A percentile compares a stretch with the other conserved stretches of the same genome.
Evolutionary conservation across 2,113 vertebrate species (phyloP).

Genomic region (Saguinus imperator): DNA sequence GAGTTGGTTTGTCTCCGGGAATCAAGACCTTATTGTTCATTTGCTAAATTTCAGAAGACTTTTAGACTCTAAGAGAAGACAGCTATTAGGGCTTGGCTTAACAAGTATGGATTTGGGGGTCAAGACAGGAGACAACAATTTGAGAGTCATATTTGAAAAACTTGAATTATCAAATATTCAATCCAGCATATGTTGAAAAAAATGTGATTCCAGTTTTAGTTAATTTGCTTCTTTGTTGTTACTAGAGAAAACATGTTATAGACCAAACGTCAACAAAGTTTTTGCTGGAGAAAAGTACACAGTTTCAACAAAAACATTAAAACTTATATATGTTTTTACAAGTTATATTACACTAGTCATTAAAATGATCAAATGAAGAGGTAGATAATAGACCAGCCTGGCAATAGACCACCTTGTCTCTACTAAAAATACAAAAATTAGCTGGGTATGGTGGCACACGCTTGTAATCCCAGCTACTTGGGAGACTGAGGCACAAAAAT

Average conservation of each 20-base stretch:
- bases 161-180: background rate
- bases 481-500: too few species aligned
- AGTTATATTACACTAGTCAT: background rate
- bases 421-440: too few species aligned
- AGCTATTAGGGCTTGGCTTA: background rate
- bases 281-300: background rate
- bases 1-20: background rate
- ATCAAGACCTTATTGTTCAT: background rate
- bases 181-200: background rate
- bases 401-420: too few species aligned
- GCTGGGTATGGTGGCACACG: too few species aligned
- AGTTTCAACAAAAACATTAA: background rate
- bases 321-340: background rate
- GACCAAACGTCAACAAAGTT: background rate
- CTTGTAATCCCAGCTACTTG: too few species aligned
- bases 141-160: background rate
- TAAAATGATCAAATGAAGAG: background rate
- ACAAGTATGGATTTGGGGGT: background rate
- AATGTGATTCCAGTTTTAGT: background rate
- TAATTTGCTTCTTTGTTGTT: background rate
- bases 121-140: background rate
- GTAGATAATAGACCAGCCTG: background rate
- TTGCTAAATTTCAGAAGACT: background rate
- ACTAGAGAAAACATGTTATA: constrained; percentile 7
- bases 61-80: background rate